Conservation (phyloP, 2,113 vertebrate genomes). For the Poecilia latipinna region DNA sequence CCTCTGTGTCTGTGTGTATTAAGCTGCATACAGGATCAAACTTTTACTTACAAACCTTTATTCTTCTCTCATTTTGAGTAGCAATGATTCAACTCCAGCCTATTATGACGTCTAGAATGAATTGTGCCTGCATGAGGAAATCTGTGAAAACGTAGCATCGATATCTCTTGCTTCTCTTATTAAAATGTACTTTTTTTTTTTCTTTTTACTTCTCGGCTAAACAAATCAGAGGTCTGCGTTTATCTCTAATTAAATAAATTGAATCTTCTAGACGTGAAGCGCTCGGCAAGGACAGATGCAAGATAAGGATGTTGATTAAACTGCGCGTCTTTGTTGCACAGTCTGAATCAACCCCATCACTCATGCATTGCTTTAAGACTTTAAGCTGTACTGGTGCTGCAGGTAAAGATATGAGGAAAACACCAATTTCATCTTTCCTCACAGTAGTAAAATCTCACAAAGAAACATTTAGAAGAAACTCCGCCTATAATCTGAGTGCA, state of each 20-base stretch:
- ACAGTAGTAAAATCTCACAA: neutral
- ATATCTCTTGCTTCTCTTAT: neutral
- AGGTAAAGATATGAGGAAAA: neutral
- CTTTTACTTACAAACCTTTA: conserved; percentile 49
- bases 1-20: neutral
- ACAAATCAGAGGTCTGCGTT: neutral
- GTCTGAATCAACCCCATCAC: neutral
- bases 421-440: neutral
- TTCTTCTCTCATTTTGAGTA: conserved; percentile 30
- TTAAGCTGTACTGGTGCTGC: neutral
- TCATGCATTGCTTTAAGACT: neutral
- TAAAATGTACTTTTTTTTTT: neutral
- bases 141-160: neutral
- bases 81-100: conserved; percentile 54
- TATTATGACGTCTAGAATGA: conserved; percentile 13
- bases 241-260: neutral
- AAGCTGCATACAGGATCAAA: conserved; percentile 48
- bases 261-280: neutral
- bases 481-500: neutral
- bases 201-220: neutral
- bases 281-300: neutral
- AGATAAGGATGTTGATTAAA: neutral
- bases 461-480: neutral
- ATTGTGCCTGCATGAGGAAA: conserved; percentile 22
- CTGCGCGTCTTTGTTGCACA: neutral